A percentile compares a stretch with the other conserved stretches of the same genome.
These are phyloP conservation scores for Agrypnus murinus DNA, from an alignment of 2,888 invertebrate genomes.

Conservation along the genomic window DNA sequence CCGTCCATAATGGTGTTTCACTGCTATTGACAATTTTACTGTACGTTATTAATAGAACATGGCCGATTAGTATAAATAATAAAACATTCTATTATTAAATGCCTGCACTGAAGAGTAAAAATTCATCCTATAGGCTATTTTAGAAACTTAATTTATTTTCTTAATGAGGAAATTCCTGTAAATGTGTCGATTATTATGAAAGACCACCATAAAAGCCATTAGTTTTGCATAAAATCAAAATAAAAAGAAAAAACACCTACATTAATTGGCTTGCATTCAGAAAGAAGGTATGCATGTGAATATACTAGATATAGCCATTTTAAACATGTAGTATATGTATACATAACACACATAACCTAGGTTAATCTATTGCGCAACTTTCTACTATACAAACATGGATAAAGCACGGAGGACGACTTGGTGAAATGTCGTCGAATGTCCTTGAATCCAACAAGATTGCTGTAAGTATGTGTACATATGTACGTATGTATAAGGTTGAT, in stretches of 20 bases:
- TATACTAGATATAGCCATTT: conserved; percentile 11
- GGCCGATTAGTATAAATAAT: no score
- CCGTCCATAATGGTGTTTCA: no score
- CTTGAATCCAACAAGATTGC: conserved; percentile 28
- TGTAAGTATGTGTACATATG: no score
- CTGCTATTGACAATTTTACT: no score
- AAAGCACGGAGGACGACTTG: background rate
- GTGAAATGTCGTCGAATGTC: conserved; percentile 32
- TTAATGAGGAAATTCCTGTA: no score
- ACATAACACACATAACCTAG: conserved; percentile 18
- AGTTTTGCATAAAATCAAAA: conserved; percentile 1
- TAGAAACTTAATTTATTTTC: no score
- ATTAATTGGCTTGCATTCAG: background rate
- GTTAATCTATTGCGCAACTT: conserved; percentile 28
- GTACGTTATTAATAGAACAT: no score
- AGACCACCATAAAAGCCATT: conserved; percentile 7
- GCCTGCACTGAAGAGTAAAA: no score
- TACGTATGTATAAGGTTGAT: background rate
- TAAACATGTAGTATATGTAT: no score
- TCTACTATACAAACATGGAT: conserved; percentile 15
- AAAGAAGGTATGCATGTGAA: conserved; percentile 30
- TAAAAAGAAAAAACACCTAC: conserved; percentile 27
- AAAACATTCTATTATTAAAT: no score
- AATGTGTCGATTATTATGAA: no score
- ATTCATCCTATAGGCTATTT: no score